Conservation (phyloP, 1,140 invertebrate genomes). For the Himalopsyche phryganea region DNA sequence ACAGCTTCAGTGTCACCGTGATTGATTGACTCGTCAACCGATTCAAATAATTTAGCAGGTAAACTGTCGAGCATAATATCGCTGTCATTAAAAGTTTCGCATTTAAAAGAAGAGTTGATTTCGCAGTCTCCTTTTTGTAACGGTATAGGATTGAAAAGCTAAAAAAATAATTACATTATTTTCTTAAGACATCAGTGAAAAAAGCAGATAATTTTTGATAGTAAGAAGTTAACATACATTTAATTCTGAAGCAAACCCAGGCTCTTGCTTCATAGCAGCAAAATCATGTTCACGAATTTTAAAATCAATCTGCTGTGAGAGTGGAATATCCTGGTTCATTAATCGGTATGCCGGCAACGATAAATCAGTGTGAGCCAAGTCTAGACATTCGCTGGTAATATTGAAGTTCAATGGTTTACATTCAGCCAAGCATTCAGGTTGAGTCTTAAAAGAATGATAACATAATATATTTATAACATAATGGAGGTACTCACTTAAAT, state of each 20-base stretch:
- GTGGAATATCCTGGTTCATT: conserved; percentile 19
- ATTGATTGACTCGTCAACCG: conserved; percentile 23
- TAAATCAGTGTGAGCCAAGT: conserved; percentile 28
- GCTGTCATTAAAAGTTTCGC: conserved; percentile 31
- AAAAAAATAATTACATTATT: conserved; percentile 6
- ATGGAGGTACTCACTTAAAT: no score
- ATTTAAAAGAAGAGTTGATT: conserved; percentile 31
- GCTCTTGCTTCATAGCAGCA: conserved; percentile 28
- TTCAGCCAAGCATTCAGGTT: conserved; percentile 24
- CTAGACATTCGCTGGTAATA: conserved; percentile 27
- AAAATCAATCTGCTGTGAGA: conserved; percentile 26
- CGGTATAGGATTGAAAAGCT: conserved; percentile 25
- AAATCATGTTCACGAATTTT: conserved; percentile 25
- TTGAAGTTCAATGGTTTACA: conserved; percentile 32
- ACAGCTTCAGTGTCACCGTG: conserved; percentile 3
- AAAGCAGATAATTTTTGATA: no score
- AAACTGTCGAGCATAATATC: conserved; percentile 30
- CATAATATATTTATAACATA: neutral
- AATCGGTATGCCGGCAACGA: conserved; percentile 18
- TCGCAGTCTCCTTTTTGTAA: conserved; percentile 28
- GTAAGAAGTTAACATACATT: conserved; percentile 14
- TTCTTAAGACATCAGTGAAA: neutral
- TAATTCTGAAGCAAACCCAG: conserved; percentile 18
- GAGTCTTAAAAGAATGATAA: conserved; percentile 26
- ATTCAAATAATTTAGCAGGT: conserved; percentile 31